phyloP scores from a whole-genome alignment of 2,888 invertebrate genomes.

The Venustoraphidia nigricollis region DNA sequence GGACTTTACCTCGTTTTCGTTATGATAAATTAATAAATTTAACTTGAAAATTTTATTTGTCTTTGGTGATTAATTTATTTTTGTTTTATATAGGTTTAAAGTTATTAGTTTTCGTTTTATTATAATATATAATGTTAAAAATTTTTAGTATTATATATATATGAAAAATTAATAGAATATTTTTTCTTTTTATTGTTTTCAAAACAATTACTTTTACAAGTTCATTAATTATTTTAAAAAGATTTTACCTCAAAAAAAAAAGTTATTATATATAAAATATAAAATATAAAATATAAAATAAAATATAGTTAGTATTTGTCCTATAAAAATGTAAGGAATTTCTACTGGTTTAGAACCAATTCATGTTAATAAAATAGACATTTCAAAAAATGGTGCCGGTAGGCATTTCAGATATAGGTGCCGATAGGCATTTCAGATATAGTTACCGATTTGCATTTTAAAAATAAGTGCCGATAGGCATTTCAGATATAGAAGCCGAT shows the following conservation, averaged over 20 bases:
- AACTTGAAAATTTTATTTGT: conserved; percentile 48
- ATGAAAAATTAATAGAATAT: conserved; percentile 46
- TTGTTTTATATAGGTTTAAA: conserved; percentile 40
- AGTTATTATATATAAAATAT: conserved; percentile 34
- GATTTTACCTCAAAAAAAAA: conserved; percentile 37
- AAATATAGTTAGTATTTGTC: conserved; percentile 41
- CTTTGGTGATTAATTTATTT: conserved; percentile 44
- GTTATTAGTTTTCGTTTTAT: conserved; percentile 26
- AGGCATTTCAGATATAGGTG: no score
- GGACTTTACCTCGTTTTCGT: conserved; percentile 52
- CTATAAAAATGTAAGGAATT: conserved; percentile 42
- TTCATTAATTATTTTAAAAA: conserved; percentile 39
- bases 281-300: conserved; percentile 43
- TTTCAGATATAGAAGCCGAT: no score
- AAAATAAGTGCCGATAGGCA: no score
- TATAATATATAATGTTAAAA: conserved; percentile 21
- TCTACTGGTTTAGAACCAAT: conserved; percentile 54
- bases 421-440: no score
- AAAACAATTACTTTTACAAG: conserved; percentile 52
- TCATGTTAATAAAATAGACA: no score
- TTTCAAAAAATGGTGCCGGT: no score
- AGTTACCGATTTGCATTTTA: no score
- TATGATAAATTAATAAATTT: conserved; percentile 62
- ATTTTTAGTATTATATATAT: conserved; percentile 29
- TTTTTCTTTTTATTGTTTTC: conserved; percentile 49